These are phyloP conservation scores for Acanthaster planci DNA, from an alignment of 35 echinoderm and acorn worm genomes.

Conservation along the genomic window DNA sequence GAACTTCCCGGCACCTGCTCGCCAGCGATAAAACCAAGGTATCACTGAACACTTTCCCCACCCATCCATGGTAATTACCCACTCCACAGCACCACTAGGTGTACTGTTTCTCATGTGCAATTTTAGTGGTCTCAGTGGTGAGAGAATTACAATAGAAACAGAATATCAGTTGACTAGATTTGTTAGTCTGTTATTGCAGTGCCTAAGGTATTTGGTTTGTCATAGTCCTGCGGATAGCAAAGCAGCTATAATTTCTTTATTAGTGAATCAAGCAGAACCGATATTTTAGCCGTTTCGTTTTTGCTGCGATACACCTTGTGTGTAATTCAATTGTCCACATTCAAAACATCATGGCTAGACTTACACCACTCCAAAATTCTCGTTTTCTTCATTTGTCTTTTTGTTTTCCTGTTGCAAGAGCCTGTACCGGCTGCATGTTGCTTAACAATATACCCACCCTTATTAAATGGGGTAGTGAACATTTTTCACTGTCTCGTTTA, in stretches of 20 bases:
- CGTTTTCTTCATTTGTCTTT: background rate
- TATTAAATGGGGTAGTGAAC: no score
- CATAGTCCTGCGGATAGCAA: background rate
- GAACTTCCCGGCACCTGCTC: slow-evolving; percentile 18
- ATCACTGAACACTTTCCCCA: slow-evolving; percentile 21
- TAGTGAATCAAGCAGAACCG: no score
- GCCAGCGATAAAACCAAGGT: background rate
- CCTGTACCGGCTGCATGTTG: no score
- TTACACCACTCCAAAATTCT: background rate
- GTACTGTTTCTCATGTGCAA: slow-evolving; percentile 14
- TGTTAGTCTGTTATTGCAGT: slow-evolving; percentile 21
- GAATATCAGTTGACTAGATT: slow-evolving; percentile 19
- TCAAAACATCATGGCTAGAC: background rate
- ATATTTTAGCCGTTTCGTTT: background rate
- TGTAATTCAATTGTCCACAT: background rate
- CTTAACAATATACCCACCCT: no score
- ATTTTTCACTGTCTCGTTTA: no score
- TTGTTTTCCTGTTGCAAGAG: background rate
- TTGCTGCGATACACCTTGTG: background rate
- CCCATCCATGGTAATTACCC: slow-evolving; percentile 20
- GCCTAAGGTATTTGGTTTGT: background rate
- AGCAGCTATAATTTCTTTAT: no score
- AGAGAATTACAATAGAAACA: slow-evolving; percentile 23
- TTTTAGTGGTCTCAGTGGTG: background rate
- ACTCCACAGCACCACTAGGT: slow-evolving; percentile 2